Conservation (phyloP, 2,797 vertebrate species). For the Phoebastria nigripes region DNA sequence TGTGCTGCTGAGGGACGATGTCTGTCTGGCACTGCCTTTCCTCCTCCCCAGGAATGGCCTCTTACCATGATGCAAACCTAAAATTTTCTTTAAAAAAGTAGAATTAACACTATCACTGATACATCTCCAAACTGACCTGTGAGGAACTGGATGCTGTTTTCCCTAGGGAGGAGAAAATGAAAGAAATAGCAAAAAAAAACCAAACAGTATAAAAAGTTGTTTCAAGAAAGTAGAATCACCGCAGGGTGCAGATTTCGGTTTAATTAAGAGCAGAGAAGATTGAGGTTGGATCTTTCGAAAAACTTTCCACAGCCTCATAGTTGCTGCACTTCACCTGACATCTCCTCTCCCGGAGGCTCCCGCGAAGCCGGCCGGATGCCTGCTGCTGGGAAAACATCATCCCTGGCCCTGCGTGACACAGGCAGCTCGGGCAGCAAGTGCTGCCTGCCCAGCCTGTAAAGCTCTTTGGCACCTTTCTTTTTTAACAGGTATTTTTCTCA, state of each 20-base stretch:
- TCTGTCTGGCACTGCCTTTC: not conserved
- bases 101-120: not conserved
- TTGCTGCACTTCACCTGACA: not conserved
- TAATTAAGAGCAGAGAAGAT: not conserved
- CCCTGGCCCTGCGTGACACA: not conserved
- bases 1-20: not conserved
- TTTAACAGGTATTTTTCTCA: not conserved
- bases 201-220: not conserved
- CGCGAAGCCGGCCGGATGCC: rapidly evolving
- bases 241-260: not conserved
- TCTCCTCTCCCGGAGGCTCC: not conserved
- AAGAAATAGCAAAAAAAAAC: rapidly evolving
- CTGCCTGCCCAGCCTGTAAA: not conserved
- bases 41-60: not conserved
- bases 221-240: not conserved
- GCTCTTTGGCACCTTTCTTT: not conserved
- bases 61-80: not conserved
- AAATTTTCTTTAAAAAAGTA: not conserved
- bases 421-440: not conserved
- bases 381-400: not conserved
- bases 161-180: not conserved
- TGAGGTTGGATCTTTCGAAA: not conserved
- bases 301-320: not conserved
- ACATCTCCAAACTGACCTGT: not conserved
- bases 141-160: not conserved